Base-by-base conservation (phyloP, 2,888 invertebrate species). In the Noctuana brunneofusca region DNA sequence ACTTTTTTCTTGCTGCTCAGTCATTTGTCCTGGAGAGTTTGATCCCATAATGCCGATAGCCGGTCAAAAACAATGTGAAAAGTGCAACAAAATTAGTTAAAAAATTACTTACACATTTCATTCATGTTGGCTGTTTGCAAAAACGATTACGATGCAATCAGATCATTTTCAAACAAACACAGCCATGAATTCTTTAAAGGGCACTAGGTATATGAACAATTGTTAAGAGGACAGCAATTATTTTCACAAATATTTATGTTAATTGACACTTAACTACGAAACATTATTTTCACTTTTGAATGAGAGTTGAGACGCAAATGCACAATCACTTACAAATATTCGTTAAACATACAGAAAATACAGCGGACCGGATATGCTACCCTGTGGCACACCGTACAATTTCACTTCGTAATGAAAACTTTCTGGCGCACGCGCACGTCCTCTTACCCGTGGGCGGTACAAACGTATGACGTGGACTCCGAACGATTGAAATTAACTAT, bases 391-490 rank as follows among this genome's bases (percentile, higher is more conserved):
- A 71, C 81, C 75, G 68, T 66, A 69, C 62, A 70, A 79, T 83
- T 84, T 82, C 81, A 79, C 79, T 76, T 72, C 71, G 69, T 68
- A 69, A 68, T 70, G 60, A 65, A 66, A 69, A 72, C 69, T 68
- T 72, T 68, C 64, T 68, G 76, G 75, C 83, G 79, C 81, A 64
- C 69, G 80, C 87, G 86, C 90, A 87, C 89, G 89, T 84, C 89
- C 78, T 76, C 71, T 76, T 75, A 69, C 63, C 76, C 83, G 89
- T 89, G 81, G 89, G 89, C 87, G 89, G 80, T 78, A 74, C 75
- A 80, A 87, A 85, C 76, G 79, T 87, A 81, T 89, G 89, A 90
- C 89, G 89, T 84, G 88, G 81, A 80, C 76, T 79, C 73, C 54
- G 65, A 68, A 67, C 69, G 65, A 66, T 69, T 66, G 75, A 81